A percentile compares a stretch with the other conserved stretches of the same genome.
Conservation (phyloP, 2,888 invertebrate species). For the Matsumyia berberina region DNA sequence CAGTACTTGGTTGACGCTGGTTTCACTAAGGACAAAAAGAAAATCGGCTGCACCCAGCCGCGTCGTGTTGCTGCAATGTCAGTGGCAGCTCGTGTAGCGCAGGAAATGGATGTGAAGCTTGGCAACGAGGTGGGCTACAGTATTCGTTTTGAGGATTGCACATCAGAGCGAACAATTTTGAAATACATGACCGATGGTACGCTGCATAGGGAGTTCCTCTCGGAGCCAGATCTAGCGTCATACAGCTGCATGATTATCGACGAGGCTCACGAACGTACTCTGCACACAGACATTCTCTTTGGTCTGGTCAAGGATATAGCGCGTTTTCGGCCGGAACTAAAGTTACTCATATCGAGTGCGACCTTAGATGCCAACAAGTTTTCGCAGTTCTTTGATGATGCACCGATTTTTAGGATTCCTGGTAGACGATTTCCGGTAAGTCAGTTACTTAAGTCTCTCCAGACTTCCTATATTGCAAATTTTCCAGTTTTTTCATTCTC, state of each 20-base stretch:
- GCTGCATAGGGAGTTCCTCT: slow-evolving; percentile 97
- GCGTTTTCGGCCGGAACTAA: slow-evolving; percentile 95
- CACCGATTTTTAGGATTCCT: slow-evolving; percentile 98
- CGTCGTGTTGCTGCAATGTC: slow-evolving; percentile 99
- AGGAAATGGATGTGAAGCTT: slow-evolving; percentile 98
- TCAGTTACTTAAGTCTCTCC: neutral
- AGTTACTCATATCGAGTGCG: slow-evolving; percentile 98
- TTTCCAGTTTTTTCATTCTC: neutral
- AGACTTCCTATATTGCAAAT: neutral
- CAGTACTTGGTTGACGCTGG: slow-evolving; percentile 98
- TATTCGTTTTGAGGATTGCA: slow-evolving; percentile 99
- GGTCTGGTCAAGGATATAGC: slow-evolving; percentile 98
- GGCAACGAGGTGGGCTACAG: slow-evolving; percentile 96
- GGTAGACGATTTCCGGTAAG: slow-evolving; percentile 96
- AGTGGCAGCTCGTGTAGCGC: slow-evolving; percentile 98
- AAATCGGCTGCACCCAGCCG: slow-evolving; percentile 98
- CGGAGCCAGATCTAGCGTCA: slow-evolving; percentile 97
- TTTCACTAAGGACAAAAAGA: slow-evolving; percentile 92
- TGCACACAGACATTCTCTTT: slow-evolving; percentile 99
- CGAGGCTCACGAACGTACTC: slow-evolving; percentile 99
- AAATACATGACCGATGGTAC: slow-evolving; percentile 99
- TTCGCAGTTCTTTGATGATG: slow-evolving; percentile 98
- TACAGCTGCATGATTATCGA: slow-evolving; percentile 99
- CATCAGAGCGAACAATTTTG: slow-evolving; percentile 97
- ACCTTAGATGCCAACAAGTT: slow-evolving; percentile 99